A percentile compares a stretch with the other conserved stretches of the same genome.
phyloP scores from a whole-genome alignment of 2,113 vertebrate genomes.

The Forbesichthys papilliferus region DNA sequence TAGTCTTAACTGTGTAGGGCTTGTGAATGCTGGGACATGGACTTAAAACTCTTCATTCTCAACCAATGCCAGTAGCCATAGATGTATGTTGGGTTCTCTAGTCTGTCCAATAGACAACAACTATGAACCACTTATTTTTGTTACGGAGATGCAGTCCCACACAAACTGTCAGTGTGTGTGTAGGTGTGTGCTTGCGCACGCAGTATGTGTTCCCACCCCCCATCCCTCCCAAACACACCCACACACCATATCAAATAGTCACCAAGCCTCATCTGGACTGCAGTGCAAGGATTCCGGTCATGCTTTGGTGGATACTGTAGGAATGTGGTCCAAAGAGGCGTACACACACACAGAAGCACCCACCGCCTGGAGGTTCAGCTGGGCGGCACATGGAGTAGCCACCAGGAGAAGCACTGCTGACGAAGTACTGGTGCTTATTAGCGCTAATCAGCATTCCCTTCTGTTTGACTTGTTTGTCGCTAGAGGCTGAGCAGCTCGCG shows the following conservation, averaged over 20 bases:
- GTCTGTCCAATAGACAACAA: no score
- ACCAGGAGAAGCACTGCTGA: background rate
- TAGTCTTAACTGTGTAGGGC: no score
- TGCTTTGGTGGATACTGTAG: constrained; percentile 13
- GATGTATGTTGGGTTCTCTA: no score
- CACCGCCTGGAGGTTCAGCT: constrained; percentile 34
- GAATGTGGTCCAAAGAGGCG: constrained; percentile 20
- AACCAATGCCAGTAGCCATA: no score
- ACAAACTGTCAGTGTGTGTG: no score
- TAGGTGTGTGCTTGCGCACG: no score
- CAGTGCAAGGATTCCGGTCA: constrained; percentile 7
- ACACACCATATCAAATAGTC: background rate
- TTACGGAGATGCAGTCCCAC: no score
- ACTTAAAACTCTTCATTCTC: no score
- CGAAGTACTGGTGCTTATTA: constrained; percentile 29
- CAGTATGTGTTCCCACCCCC: no score
- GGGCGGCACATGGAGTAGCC: constrained; percentile 37
- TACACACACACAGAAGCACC: constrained; percentile 9
- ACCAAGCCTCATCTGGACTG: constrained; percentile 1
- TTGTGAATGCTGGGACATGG: no score
- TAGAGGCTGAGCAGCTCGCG: constrained; percentile 5
- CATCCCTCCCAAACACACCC: no score
- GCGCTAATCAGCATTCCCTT: constrained; percentile 29
- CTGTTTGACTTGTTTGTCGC: constrained; percentile 36
- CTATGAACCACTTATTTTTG: no score